Base-by-base conservation (phyloP, 2,888 invertebrate species). In the Sussaba pulchella region DNA sequence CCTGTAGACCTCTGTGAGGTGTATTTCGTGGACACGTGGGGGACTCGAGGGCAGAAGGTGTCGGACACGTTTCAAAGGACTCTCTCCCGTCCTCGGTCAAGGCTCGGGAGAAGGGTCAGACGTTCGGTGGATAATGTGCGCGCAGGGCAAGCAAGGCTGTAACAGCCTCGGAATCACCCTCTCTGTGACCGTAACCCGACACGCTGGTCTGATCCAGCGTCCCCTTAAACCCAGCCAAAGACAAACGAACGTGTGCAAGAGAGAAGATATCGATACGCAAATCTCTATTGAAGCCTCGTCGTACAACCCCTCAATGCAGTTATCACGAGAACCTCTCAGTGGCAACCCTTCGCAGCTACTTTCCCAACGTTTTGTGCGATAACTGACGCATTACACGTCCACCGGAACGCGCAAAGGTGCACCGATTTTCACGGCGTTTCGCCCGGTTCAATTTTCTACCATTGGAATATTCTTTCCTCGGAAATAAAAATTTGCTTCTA, bases 61-160 rank as follows among this genome's bases (percentile, higher is more conserved):
- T 74, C 64, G 41, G 57, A 79, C 74, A 64, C 31, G 70, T 74
- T 74, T 57, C 78, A 79, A 79, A 79, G 78, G 78, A 64, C 69
- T 67, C 50, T 43, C 14, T 39, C 36, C 41, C 6, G 50, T 19
- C 19, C 52, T 24, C 54, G n/a, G 41, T n/a, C 39, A 24, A 10
- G 47, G 66, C 26, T 41, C 21, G 59, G 19, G 43, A 43, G 14
- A 66, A 59, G 31, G 26, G 14, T 61, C 45, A 17, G 61, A 31
- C 43, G 61, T 57, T 41, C 45, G 26, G 43, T 12, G 50, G 36
- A 52, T 43, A 52, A 41, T 54, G 57, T 57, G 57, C 31, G 31
- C 67, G 47, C 45, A 57, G 67, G 36, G 61, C 61, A 69, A 73
- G 52, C 52, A 61, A 67, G 50, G 21, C 61, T 63, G 52, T 61